A percentile compares a stretch with the other conserved stretches of the same genome.
Evolutionary conservation across 2,797 vertebrate genomes (phyloP).

Genomic region (Agapornis canus): DNA sequence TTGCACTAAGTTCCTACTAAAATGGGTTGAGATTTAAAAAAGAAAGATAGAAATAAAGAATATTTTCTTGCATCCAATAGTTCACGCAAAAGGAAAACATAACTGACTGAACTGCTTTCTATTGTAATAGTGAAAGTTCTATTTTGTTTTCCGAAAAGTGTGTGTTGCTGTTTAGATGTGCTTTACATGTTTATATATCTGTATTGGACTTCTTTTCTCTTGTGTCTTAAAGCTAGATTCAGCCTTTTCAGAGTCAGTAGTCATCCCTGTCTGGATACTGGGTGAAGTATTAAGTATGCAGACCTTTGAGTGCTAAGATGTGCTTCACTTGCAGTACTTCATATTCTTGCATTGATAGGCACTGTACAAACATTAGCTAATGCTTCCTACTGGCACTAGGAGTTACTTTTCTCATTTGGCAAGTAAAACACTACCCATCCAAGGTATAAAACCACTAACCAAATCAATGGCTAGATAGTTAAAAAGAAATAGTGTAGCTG

Average conservation of each 20-base stretch:
- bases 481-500: background rate
- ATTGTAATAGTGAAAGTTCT: background rate
- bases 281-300: background rate
- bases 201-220: background rate
- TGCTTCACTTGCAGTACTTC: background rate
- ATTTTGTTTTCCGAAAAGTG: background rate
- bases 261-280: background rate
- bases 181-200: background rate
- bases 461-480: background rate
- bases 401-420: background rate
- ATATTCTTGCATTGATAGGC: background rate
- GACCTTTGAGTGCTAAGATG: background rate
- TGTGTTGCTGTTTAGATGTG: background rate
- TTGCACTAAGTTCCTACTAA: background rate
- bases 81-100: background rate
- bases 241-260: background rate
- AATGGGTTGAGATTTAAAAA: background rate
- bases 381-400: background rate
- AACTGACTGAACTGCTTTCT: background rate
- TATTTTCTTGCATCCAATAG: background rate
- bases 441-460: background rate
- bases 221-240: background rate
- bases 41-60: background rate
- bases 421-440: background rate
- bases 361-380: background rate